Base-by-base conservation (phyloP, 1,140 invertebrate species). In the Pseudachorutes palmiensis region DNA sequence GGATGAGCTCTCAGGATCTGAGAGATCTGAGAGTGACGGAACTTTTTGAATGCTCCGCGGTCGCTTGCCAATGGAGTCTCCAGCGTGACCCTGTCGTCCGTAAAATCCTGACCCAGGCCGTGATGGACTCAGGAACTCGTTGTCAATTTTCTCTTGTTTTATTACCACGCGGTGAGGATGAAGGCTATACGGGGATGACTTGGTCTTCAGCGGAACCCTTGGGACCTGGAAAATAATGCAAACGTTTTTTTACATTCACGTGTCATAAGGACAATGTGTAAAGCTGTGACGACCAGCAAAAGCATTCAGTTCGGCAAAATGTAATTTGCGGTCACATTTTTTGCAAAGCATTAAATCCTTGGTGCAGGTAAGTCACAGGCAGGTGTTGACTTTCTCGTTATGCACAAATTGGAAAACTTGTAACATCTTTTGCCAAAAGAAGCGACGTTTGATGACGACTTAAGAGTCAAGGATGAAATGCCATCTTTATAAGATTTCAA, bases 11-110 rank as follows among this genome's bases (percentile, higher is more conserved):
- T 91, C 89, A 24, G 85, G 86, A 78, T 90, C 89, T 1, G 88
- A 90, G 9, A 91, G 81, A 78, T 91, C 89, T 51, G 87, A 89
- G 32, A 91, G 83, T 1, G 88, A 90, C 3, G 89, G 89, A 65
- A 91, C 89, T 77, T 90, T 91, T 77, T 89, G 87, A 81, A 90
- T 89, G 24, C 87, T 83, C 49, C 82, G 76, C 24, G 66, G 72
- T 36, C 73, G 69, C 2, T 57, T 36, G n/a, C 65, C 64, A 57
- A 49, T 33, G 19, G 62, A 16, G 16, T 32, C 31, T 32, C 51
- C 22, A 58, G 19, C 26, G 29, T 66, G 65, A 32, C 65, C 61
- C 31, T 14, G 59, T 28, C 36, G 41, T 28, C 62, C 22, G 64
- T 57, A 26, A 57, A 57, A 29, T 55, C 26, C 12, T 45, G 24